Base-by-base conservation (phyloP, 2,113 vertebrate genomes). In the Chamaetylas fuelleborni region DNA sequence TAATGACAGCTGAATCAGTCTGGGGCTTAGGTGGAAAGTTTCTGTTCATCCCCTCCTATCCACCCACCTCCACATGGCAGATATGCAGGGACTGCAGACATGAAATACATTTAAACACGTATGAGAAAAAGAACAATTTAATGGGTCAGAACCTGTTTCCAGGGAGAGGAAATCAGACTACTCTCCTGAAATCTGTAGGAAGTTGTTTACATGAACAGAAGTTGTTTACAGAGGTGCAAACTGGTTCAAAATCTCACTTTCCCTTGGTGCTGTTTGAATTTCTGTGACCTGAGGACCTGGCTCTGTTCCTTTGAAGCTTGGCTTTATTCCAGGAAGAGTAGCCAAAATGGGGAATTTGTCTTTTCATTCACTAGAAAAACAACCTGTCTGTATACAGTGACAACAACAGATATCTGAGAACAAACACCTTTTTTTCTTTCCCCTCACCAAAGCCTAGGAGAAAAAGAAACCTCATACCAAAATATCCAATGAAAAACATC, bases 151-250 rank as follows among this genome's bases (percentile, higher is more conserved):
- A 86, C 77, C 45, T 88, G 58, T 91, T 95, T 87, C 45, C 43
- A 91, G 74, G 42, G 58, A 70, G 29, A 86, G 31, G 16, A 87
- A 95, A 61, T 70, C 70, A 71, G 33, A 76, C 19, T 50, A 33
- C 19, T 11, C 8, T 85, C 31, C 64, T 51, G 24, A 73, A 93
- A 85, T 62, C 24, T 36, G 78, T 34, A 88, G 26, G 43, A 91
- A 90, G 56, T 81, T 88, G 71, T 81, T 92, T 90, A 83, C 36
- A 14, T n/a, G 43, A 94, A 54, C 74, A 90, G 64, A 88, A 95
- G 64, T 83, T 89, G 87, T 79, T 93, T 93, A 81, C 43, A 48
- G 1, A 17, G 57, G 36, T 53, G 20, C 17, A 90, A 78, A 88
- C 48, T 81, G 40, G 25, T 78, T 5, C 57, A 95, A 86, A 88